Conservation (phyloP, 2,888 invertebrate species). For the Polyploca ridens region DNA sequence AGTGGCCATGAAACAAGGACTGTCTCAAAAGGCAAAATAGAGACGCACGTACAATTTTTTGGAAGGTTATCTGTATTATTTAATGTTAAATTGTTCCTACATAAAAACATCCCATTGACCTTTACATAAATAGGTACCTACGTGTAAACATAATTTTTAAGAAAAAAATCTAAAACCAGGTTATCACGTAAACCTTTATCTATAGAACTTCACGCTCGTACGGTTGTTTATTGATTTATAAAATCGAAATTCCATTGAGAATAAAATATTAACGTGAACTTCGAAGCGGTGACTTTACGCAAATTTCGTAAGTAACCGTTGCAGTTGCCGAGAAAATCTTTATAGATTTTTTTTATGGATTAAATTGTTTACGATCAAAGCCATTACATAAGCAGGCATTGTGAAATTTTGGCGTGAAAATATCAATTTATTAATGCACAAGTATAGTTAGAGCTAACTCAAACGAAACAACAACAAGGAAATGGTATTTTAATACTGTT, state of each 20-base stretch:
- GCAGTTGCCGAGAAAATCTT: slow-evolving; percentile 36
- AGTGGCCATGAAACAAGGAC: slow-evolving; percentile 8
- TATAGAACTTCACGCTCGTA: slow-evolving; percentile 51
- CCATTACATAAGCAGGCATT: slow-evolving; percentile 6
- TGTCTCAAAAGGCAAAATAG: slow-evolving; percentile 9
- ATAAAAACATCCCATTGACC: slow-evolving; percentile 21
- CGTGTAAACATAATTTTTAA: slow-evolving; percentile 40
- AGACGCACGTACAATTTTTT: slow-evolving; percentile 15
- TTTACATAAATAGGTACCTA: slow-evolving; percentile 25
- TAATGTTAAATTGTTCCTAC: slow-evolving; percentile 7
- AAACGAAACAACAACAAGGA: background rate
- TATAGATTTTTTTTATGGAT: slow-evolving; percentile 7
- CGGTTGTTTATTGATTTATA: slow-evolving; percentile 33
- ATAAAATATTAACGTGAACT: slow-evolving; percentile 1
- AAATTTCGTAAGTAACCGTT: slow-evolving; percentile 51
- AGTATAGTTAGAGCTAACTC: background rate
- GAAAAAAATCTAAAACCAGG: slow-evolving; percentile 34
- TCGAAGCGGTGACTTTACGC: slow-evolving; percentile 33
- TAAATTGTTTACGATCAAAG: slow-evolving; percentile 9
- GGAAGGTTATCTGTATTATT: slow-evolving; percentile 11
- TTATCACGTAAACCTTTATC: slow-evolving; percentile 43
- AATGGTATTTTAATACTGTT: background rate
- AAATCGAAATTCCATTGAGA: slow-evolving; percentile 31
- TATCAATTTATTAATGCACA: slow-evolving; percentile 7
- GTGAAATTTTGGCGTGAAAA: slow-evolving; percentile 5